Percentiles rank a stretch among this genome's conserved stretches.
phyloP scores from a whole-genome alignment of 1,140 invertebrate species.

The Achroia grisella region DNA sequence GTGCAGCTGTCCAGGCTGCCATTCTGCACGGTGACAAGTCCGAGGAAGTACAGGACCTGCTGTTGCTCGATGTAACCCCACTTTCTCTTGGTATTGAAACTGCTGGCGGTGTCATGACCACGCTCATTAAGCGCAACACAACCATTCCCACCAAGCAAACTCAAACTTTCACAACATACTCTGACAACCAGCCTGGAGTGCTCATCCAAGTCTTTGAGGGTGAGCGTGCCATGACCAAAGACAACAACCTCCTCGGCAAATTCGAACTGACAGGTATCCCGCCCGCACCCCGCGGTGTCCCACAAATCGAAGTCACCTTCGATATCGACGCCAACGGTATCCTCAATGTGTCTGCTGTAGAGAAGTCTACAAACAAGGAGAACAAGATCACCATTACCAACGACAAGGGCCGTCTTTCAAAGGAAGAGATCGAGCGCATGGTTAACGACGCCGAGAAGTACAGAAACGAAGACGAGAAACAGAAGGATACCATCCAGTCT shows the following conservation, averaged over 20 bases:
- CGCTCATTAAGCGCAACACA: constrained; percentile 76
- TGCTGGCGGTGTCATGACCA: constrained; percentile 77
- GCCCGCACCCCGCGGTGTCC: constrained; percentile 86
- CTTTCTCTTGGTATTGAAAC: constrained; percentile 77
- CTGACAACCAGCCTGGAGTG: constrained; percentile 82
- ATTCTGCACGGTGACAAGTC: constrained; percentile 67
- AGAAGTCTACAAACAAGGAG: constrained; percentile 80
- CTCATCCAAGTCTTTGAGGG: constrained; percentile 81
- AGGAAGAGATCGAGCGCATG: constrained; percentile 95
- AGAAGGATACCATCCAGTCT: constrained; percentile 81
- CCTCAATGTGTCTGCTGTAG: constrained; percentile 77
- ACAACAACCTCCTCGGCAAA: constrained; percentile 84
- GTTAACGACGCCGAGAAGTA: constrained; percentile 84
- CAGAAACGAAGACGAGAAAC: constrained; percentile 79
- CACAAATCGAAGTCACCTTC: constrained; percentile 83
- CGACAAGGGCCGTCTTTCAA: constrained; percentile 91
- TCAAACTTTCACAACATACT: constrained; percentile 78
- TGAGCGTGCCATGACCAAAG: constrained; percentile 84
- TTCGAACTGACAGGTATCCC: constrained; percentile 88
- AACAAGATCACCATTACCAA: constrained; percentile 93
- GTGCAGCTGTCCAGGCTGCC: constrained; percentile 68
- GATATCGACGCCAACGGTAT: constrained; percentile 84
- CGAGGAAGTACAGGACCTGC: constrained; percentile 74
- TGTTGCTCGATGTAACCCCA: constrained; percentile 74
- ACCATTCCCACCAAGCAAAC: constrained; percentile 78